Conservation (phyloP, 2,888 invertebrate species). For the Aporophyla nigra region DNA sequence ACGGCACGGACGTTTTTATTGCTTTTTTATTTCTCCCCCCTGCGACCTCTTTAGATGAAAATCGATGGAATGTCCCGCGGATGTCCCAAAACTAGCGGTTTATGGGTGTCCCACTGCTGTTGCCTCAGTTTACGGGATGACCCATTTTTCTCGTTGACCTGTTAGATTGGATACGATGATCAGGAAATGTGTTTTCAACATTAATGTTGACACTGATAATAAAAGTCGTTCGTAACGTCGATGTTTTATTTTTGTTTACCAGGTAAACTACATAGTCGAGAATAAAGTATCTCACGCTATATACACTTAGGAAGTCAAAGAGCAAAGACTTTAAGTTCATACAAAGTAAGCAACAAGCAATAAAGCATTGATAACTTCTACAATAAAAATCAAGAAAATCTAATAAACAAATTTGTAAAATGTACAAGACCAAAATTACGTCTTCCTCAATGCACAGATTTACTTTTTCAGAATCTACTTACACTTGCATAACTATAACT, state of each 20-base stretch:
- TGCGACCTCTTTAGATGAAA: conserved; percentile 54
- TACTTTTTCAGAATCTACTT: neutral
- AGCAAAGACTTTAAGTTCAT: too few relatives aligned
- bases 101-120: conserved; percentile 39
- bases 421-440: neutral
- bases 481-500: neutral
- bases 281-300: neutral
- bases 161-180: conserved; percentile 1
- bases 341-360: neutral
- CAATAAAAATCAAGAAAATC: too few relatives aligned
- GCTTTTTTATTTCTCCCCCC: conserved; percentile 69
- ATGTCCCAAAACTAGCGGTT: conserved; percentile 49
- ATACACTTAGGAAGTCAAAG: neutral
- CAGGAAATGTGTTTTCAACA: conserved; percentile 28
- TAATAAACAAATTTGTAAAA: too few relatives aligned
- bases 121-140: conserved; percentile 32
- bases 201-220: conserved; percentile 7
- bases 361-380: too few relatives aligned
- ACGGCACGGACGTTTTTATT: conserved; percentile 67
- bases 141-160: conserved; percentile 31
- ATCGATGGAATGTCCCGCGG: conserved; percentile 47
- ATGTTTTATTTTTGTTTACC: neutral
- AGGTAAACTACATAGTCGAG: neutral
- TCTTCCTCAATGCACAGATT: neutral
- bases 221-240: neutral